Evolutionary conservation across 2,888 invertebrate species (phyloP).

Genomic region (Agriopis marginaria): DNA sequence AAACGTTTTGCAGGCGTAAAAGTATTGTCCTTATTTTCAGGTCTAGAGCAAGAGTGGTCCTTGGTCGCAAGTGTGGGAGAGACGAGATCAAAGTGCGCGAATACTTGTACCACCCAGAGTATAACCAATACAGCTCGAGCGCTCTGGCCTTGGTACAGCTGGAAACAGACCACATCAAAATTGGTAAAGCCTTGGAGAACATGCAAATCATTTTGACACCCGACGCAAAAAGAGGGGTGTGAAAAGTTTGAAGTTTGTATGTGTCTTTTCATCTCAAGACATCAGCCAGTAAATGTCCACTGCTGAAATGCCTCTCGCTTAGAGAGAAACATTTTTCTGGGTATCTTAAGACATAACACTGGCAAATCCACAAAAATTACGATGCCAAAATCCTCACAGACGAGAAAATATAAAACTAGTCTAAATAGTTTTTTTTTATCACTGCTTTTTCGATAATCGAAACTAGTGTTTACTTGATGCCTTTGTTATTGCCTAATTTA

Average conservation of each 20-base stretch:
- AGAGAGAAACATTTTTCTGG: too few species aligned
- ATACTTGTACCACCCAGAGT: conserved; percentile 61
- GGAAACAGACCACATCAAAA: conserved; percentile 39
- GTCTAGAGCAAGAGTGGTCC: background rate
- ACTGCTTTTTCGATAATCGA: too few species aligned
- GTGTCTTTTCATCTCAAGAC: too few species aligned
- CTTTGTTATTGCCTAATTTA: background rate
- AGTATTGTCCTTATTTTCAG: background rate
- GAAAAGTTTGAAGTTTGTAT: too few species aligned
- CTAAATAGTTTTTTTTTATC: too few species aligned
- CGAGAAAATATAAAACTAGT: too few species aligned
- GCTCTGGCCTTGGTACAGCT: conserved; percentile 59
- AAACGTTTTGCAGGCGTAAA: background rate
- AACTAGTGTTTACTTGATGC: too few species aligned
- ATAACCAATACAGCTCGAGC: conserved; percentile 46
- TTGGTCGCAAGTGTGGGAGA: background rate
- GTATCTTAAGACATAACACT: background rate
- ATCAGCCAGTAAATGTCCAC: too few species aligned
- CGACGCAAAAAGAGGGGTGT: too few species aligned
- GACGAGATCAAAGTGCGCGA: conserved; percentile 35
- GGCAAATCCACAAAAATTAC: background rate
- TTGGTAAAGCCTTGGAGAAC: conserved; percentile 8
- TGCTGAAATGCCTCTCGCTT: too few species aligned
- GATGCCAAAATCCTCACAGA: too few species aligned
- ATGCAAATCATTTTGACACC: background rate